These are phyloP conservation scores for Drosophila fulvimacula DNA, from an alignment of 2,888 invertebrate genomes.

Conservation along the genomic window DNA sequence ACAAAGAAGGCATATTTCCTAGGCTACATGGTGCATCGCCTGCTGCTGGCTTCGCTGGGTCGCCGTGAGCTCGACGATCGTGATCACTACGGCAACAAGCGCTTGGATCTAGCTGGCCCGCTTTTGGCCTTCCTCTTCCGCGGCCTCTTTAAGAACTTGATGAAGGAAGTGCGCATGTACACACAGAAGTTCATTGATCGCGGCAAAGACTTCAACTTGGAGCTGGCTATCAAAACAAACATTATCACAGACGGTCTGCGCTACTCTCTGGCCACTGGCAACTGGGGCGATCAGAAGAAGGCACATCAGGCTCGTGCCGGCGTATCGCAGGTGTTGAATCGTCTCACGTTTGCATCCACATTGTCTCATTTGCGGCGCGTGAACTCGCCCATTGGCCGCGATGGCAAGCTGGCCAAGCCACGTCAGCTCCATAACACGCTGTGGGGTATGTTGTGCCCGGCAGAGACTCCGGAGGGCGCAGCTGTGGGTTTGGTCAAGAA, in stretches of 20 bases:
- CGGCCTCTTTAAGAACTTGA: constrained; percentile 97
- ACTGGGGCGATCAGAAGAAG: constrained; percentile 99
- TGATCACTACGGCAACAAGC: constrained; percentile 99
- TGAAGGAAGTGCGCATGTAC: constrained; percentile 99
- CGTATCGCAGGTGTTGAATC: constrained; percentile 95
- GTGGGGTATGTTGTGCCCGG: constrained; percentile 99
- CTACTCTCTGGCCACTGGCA: constrained; percentile 99
- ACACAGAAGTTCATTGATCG: constrained; percentile 99
- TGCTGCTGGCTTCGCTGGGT: constrained; percentile 96
- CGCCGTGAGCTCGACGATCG: constrained; percentile 99
- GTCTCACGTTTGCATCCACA: constrained; percentile 99
- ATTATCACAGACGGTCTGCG: constrained; percentile 99
- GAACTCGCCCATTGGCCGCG: constrained; percentile 99
- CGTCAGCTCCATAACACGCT: constrained; percentile 99
- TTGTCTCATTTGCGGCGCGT: constrained; percentile 98
- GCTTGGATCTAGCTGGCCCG: constrained; percentile 98
- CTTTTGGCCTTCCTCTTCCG: constrained; percentile 98
- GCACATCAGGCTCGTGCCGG: constrained; percentile 93
- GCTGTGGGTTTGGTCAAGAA: constrained; percentile 99
- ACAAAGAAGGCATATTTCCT: constrained; percentile 99
- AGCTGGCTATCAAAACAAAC: constrained; percentile 94
- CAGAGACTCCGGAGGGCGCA: constrained; percentile 99
- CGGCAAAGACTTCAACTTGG: constrained; percentile 99
- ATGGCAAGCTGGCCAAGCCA: constrained; percentile 99
- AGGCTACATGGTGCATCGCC: constrained; percentile 99